Percentiles rank a stretch among this genome's conserved stretches.
These are phyloP conservation scores for Micrasema minimum DNA, from an alignment of 1,140 invertebrate species.

Conservation along the genomic window DNA sequence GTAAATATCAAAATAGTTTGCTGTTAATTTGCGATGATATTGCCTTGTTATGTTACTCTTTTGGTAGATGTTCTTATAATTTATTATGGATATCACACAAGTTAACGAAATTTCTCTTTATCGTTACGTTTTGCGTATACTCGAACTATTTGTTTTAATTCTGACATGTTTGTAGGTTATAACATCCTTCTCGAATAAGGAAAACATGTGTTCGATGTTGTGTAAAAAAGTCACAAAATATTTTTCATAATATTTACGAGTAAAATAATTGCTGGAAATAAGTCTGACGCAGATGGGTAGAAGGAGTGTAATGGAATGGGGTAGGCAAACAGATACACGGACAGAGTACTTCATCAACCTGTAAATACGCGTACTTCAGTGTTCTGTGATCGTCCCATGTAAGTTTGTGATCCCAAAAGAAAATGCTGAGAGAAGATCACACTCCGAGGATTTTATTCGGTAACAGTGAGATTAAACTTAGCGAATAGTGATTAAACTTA, in stretches of 20 bases:
- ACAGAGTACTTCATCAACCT: neutral
- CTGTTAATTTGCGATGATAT: too few species aligned
- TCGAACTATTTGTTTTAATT: neutral
- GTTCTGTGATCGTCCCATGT: conserved; percentile 9
- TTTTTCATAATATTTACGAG: conserved; percentile 35
- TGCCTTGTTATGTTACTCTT: too few species aligned
- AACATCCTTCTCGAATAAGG: neutral
- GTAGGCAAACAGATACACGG: neutral
- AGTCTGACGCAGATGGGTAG: conserved; percentile 30
- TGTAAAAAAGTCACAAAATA: conserved; percentile 32
- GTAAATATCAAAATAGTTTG: too few species aligned
- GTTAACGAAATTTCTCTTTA: too few species aligned
- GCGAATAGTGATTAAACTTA: conserved; percentile 27
- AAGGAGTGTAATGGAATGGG: neutral
- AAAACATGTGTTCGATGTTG: conserved; percentile 32
- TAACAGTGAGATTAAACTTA: conserved; percentile 52
- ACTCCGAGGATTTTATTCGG: conserved; percentile 34
- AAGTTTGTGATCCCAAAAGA: conserved; percentile 11
- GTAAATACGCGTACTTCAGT: conserved; percentile 8
- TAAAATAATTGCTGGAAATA: conserved; percentile 27
- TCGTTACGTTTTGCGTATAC: too few species aligned
- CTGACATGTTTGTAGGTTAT: neutral
- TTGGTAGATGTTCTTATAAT: too few species aligned
- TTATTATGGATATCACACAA: too few species aligned
- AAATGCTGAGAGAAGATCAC: neutral